Percentiles rank a stretch among this genome's conserved stretches.
These are phyloP conservation scores for Drosophila repletoides DNA, from an alignment of 1,140 invertebrate genomes.

Conservation along the genomic window DNA sequence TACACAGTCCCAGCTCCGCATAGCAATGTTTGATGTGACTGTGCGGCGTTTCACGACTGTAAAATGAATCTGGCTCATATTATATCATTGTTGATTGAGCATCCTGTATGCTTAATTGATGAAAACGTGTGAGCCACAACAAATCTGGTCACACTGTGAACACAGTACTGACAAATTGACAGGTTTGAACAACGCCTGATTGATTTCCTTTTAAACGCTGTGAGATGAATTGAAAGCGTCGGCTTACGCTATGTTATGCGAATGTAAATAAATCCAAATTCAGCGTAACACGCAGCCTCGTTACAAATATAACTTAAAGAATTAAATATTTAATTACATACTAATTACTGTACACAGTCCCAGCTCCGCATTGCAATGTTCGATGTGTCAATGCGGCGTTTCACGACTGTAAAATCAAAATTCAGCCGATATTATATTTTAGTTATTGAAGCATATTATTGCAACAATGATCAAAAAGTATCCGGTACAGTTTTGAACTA, in stretches of 20 bases:
- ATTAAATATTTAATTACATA: not conserved
- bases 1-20: constrained; percentile 78
- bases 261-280: constrained; percentile 45
- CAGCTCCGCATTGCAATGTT: constrained; percentile 53
- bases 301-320: no score
- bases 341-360: constrained; percentile 39
- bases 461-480: constrained; percentile 61
- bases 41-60: constrained; percentile 79
- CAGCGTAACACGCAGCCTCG: constrained; percentile 72
- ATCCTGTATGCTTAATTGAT: constrained; percentile 52
- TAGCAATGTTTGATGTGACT: constrained; percentile 63
- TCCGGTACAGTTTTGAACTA: constrained; percentile 45
- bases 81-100: constrained; percentile 70
- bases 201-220: constrained; percentile 83
- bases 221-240: constrained; percentile 82
- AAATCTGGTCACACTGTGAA: not conserved
- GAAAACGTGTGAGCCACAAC: constrained; percentile 71
- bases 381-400: no score
- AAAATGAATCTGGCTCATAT: constrained; percentile 61
- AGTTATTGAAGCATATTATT: constrained; percentile 27
- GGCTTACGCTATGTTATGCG: constrained; percentile 74
- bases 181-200: constrained; percentile 9
- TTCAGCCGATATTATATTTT: constrained; percentile 50
- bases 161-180: constrained; percentile 60
- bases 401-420: constrained; percentile 32